These are phyloP conservation scores for Callithrix jacchus DNA, from an alignment of 2,113 vertebrate species.

Conservation along the genomic window DNA sequence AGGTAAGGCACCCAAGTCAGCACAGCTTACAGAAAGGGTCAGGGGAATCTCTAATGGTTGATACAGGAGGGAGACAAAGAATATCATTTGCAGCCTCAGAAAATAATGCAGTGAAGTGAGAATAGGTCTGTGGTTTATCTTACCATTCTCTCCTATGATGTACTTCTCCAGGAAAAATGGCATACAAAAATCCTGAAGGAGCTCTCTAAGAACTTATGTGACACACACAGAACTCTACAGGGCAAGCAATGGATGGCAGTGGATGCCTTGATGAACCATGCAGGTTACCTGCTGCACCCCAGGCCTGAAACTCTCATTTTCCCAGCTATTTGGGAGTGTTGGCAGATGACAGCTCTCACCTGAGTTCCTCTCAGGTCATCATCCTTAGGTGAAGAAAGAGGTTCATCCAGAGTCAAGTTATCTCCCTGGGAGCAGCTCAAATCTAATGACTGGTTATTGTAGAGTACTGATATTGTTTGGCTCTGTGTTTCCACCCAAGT, in stretches of 20 bases:
- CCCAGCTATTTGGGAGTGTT: not conserved
- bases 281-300: not conserved
- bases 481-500: too few relatives aligned
- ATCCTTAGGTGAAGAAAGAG: not conserved
- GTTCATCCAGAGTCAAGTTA: not conserved
- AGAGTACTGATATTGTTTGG: too few relatives aligned
- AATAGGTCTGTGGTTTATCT: not conserved
- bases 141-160: not conserved
- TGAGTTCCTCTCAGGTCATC: not conserved
- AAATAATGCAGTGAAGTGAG: not conserved
- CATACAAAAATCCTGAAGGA: not conserved
- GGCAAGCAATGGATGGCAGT: not conserved
- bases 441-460: not conserved
- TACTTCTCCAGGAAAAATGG: not conserved
- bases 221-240: rapidly evolving
- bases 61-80: not conserved
- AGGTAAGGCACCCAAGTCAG: not conserved
- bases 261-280: too few relatives aligned
- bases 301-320: not conserved
- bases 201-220: not conserved
- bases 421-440: not conserved
- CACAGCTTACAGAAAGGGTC: not conserved
- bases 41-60: not conserved
- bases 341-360: not conserved
- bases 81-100: not conserved